A percentile compares a stretch with the other conserved stretches of the same genome.
Evolutionary conservation across 1,140 invertebrate genomes (phyloP).

Genomic region (Schlechtendalia chinensis): DNA sequence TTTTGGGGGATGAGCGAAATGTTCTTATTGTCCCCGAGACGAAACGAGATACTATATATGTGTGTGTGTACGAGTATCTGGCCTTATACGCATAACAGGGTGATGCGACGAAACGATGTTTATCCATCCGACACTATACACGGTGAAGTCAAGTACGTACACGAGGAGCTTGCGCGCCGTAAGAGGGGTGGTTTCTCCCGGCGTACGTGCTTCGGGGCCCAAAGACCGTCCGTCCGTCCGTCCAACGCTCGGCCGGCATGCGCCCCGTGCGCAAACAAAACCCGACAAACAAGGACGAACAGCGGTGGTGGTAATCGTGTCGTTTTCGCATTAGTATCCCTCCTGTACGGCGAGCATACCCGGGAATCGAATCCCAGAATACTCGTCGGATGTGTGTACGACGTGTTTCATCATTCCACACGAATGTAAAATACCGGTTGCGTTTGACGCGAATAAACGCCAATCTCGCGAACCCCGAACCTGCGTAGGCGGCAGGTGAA

Average conservation of each 20-base stretch:
- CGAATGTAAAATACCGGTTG: too few species aligned
- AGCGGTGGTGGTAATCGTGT: neutral
- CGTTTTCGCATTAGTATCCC: neutral
- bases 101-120: neutral
- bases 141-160: conserved; percentile 9
- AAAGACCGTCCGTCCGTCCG: too few species aligned
- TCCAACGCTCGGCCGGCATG: too few species aligned
- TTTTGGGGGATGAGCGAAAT: neutral
- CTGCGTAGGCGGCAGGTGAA: too few species aligned
- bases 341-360: too few species aligned
- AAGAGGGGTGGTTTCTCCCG: neutral
- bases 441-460: too few species aligned
- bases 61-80: too few species aligned
- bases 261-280: neutral
- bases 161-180: neutral
- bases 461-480: too few species aligned
- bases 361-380: too few species aligned
- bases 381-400: too few species aligned
- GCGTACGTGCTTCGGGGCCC: neutral
- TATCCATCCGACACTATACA: neutral
- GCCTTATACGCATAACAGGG: neutral
- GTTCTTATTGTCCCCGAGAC: neutral
- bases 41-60: neutral
- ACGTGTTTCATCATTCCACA: too few species aligned
- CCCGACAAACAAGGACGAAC: neutral